These are phyloP conservation scores for Leiothrix lutea DNA, from an alignment of 2,113 vertebrate species.

Conservation along the genomic window DNA sequence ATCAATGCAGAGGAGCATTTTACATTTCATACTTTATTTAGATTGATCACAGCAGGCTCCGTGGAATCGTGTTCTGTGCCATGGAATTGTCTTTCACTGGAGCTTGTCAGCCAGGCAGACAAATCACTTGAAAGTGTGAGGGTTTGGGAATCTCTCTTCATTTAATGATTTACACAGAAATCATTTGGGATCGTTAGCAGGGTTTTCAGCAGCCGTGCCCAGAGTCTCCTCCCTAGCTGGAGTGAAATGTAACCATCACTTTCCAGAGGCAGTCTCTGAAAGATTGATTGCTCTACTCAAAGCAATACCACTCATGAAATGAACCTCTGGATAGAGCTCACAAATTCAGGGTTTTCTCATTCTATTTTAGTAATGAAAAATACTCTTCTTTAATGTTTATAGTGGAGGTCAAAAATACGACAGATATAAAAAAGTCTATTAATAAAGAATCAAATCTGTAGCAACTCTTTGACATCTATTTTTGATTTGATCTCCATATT, in stretches of 20 bases:
- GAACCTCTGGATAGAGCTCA: neutral
- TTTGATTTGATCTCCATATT: neutral
- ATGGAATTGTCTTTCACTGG: neutral
- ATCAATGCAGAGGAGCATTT: slow-evolving; percentile 34
- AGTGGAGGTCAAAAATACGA: neutral
- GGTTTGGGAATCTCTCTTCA: neutral
- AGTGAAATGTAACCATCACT: neutral
- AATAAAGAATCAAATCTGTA: neutral
- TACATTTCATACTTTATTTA: slow-evolving; percentile 28
- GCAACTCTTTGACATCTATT: neutral
- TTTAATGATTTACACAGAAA: neutral
- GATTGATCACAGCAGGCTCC: neutral
- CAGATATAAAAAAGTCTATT: neutral
- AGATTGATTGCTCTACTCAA: neutral
- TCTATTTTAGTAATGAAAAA: neutral
- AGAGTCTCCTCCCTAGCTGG: neutral
- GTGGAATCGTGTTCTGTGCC: neutral
- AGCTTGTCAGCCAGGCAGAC: neutral
- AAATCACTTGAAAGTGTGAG: neutral
- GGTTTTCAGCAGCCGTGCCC: neutral
- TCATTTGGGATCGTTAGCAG: neutral
- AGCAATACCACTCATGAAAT: neutral
- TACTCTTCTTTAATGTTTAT: neutral
- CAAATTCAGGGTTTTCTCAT: neutral
- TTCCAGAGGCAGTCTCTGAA: neutral